These are phyloP conservation scores for Oconnorella tubifera DNA, from an alignment of 2,888 invertebrate genomes.

Conservation along the genomic window DNA sequence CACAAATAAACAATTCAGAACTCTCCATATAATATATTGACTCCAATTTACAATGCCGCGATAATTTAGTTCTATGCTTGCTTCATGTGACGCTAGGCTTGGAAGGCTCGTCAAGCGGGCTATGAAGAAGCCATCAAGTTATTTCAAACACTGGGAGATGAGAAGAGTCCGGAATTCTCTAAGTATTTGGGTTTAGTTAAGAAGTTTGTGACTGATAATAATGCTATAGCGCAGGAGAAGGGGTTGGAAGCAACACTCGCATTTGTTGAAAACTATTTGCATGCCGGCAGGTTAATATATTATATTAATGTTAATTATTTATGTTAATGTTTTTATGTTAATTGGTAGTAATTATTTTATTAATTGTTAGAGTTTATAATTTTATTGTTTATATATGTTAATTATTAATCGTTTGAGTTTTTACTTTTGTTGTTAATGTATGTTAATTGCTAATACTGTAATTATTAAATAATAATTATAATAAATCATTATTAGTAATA, in stretches of 20 bases:
- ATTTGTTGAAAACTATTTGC: slow-evolving; percentile 79
- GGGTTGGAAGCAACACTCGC: slow-evolving; percentile 86
- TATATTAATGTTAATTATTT: no score
- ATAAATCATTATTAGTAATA: no score
- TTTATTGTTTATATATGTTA: no score
- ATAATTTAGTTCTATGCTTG: no score
- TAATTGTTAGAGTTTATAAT: no score
- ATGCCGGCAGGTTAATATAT: slow-evolving; percentile 62
- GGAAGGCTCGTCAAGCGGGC: slow-evolving; percentile 91
- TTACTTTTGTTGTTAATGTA: no score
- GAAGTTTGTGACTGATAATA: slow-evolving; percentile 89
- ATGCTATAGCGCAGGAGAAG: slow-evolving; percentile 93
- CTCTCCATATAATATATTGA: no score
- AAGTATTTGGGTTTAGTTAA: slow-evolving; percentile 86
- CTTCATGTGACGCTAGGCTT: slow-evolving; percentile 61
- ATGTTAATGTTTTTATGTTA: no score
- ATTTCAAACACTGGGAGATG: slow-evolving; percentile 75
- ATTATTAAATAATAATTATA: no score
- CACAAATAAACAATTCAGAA: not conserved
- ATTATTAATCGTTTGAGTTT: no score
- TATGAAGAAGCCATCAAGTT: slow-evolving; percentile 89
- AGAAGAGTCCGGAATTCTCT: slow-evolving; percentile 88
- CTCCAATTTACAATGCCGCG: not conserved
- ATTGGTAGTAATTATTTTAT: no score
- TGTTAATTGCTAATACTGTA: no score